Conservation (phyloP, 2,888 invertebrate genomes). For the Drosophila heteroneura region DNA sequence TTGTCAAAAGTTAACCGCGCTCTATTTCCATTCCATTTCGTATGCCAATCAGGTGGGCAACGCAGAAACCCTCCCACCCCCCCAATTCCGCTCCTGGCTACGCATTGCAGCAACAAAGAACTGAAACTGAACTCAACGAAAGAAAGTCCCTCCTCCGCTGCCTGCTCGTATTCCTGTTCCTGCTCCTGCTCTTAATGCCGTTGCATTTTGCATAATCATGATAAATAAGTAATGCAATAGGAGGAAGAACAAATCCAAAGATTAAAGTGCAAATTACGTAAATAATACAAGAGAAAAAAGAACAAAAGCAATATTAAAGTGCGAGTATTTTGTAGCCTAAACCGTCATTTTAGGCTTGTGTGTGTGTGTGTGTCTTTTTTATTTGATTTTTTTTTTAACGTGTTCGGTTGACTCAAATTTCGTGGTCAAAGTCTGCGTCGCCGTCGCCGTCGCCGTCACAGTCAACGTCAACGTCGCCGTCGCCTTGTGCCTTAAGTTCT, state of each 20-base stretch:
- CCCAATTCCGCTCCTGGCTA: neutral
- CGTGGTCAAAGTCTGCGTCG: constrained; percentile 57
- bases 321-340: constrained; percentile 21
- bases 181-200: neutral
- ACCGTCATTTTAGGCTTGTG: constrained; percentile 14
- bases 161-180: too few species aligned
- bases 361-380: constrained; percentile 12
- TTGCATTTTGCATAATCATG: constrained; percentile 43
- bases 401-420: constrained; percentile 65
- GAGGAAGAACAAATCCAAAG: constrained; percentile 18
- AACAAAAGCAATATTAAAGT: constrained; percentile 16
- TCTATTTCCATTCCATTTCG: constrained; percentile 19
- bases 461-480: constrained; percentile 27
- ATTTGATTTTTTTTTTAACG: constrained; percentile 41
- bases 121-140: constrained; percentile 7
- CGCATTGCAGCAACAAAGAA: constrained; percentile 30
- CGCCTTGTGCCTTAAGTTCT: constrained; percentile 32
- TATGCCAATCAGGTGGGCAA: constrained; percentile 26
- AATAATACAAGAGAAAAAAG: constrained; percentile 16
- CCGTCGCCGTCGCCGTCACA: constrained; percentile 31
- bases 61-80: neutral
- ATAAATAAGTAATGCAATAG: constrained; percentile 25
- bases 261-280: constrained; percentile 51
- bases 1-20: constrained; percentile 27
- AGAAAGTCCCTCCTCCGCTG: constrained; percentile 16